Evolutionary conservation across 2,113 vertebrate species (phyloP).

Genomic region (Mobula hypostoma): DNA sequence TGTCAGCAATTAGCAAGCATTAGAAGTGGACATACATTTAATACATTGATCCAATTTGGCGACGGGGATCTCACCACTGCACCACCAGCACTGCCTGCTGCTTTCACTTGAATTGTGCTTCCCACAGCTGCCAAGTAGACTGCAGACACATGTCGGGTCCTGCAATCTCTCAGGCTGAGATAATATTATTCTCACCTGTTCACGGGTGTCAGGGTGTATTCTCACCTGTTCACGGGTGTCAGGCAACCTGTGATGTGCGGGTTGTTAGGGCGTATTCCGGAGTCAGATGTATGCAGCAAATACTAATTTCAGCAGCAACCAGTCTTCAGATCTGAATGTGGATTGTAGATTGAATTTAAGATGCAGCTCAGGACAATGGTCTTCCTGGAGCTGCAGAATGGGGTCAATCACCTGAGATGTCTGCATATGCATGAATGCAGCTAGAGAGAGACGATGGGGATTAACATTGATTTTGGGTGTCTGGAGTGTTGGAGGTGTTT

Average conservation of each 20-base stretch:
- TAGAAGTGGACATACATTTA: background rate
- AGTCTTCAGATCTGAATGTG: too few relatives aligned
- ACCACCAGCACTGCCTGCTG: background rate
- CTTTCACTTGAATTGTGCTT: background rate
- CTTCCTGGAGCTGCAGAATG: too few relatives aligned
- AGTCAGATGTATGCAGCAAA: too few relatives aligned
- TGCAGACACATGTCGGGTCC: background rate
- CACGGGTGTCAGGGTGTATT: background rate
- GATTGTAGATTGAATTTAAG: too few relatives aligned
- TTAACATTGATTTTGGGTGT: too few relatives aligned
- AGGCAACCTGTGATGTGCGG: background rate
- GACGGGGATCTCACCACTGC: background rate
- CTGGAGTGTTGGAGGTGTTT: too few relatives aligned
- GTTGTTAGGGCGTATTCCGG: too few relatives aligned
- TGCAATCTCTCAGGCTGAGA: background rate
- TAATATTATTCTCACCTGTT: background rate
- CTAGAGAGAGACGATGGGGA: too few relatives aligned
- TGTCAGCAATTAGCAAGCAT: background rate
- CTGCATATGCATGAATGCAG: too few relatives aligned
- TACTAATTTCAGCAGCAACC: too few relatives aligned
- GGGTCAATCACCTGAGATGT: too few relatives aligned
- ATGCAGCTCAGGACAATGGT: too few relatives aligned
- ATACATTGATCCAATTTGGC: background rate
- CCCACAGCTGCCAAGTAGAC: background rate
- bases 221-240: background rate